Percentiles rank a stretch among this genome's conserved stretches.
Conservation (phyloP, 2,888 invertebrate species). For the Acrobasis repandana region DNA sequence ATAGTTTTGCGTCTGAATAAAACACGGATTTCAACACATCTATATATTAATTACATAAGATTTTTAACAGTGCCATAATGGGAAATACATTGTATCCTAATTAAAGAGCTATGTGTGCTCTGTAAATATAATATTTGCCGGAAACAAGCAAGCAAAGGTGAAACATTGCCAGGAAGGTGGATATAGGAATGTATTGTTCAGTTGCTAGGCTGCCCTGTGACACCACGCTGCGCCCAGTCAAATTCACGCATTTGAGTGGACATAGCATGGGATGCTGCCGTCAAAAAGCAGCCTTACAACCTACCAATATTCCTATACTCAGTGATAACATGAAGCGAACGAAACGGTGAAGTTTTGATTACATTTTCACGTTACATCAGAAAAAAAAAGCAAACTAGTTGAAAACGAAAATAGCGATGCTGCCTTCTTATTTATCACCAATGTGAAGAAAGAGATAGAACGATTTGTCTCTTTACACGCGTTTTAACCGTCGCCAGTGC, state of each 20-base stretch:
- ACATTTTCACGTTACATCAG: slow-evolving; percentile 36
- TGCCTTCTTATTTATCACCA: too few species aligned
- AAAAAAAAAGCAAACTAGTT: too few species aligned
- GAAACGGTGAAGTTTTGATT: slow-evolving; percentile 41
- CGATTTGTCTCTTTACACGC: too few species aligned
- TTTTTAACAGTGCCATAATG: slow-evolving; percentile 79
- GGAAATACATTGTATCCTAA: slow-evolving; percentile 62
- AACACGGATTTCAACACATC: slow-evolving; percentile 76
- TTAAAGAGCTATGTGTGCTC: slow-evolving; percentile 64
- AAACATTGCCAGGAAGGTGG: slow-evolving; percentile 60
- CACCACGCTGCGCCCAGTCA: slow-evolving; percentile 72
- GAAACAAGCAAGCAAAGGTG: slow-evolving; percentile 63
- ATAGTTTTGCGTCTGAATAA: slow-evolving; percentile 43
- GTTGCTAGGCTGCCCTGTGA: slow-evolving; percentile 51
- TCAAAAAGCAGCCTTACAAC: slow-evolving; percentile 53
- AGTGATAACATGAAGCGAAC: slow-evolving; percentile 44
- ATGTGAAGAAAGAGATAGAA: too few species aligned
- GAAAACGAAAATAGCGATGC: too few species aligned
- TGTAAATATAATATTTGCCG: slow-evolving; percentile 38
- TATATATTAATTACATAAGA: slow-evolving; percentile 79
- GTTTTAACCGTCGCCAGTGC: slow-evolving; percentile 38
- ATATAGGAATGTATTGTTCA: slow-evolving; percentile 51
- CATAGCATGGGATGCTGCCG: slow-evolving; percentile 76
- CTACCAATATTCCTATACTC: slow-evolving; percentile 47
- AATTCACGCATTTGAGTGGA: slow-evolving; percentile 69